These are phyloP conservation scores for Pseudomyrmex dendroicus DNA, from an alignment of 1,140 invertebrate species.

Conservation along the genomic window DNA sequence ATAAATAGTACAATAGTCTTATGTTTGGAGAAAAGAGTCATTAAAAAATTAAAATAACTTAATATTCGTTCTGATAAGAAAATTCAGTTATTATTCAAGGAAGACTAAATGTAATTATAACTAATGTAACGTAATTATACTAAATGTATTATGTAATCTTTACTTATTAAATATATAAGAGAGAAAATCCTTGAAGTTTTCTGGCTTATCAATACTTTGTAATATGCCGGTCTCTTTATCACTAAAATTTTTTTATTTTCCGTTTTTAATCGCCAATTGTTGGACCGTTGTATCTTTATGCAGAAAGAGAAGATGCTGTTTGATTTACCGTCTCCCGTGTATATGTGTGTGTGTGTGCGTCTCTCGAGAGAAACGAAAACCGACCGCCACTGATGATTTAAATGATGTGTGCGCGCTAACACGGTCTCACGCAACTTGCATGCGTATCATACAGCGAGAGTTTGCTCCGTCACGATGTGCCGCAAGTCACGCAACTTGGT, in stretches of 20 bases:
- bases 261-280: not conserved
- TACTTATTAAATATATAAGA: not conserved
- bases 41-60: too few species aligned
- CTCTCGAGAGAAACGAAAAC: not conserved
- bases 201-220: not conserved
- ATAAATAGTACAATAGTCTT: too few species aligned
- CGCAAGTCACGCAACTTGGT: conserved; percentile 31
- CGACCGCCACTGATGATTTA: not conserved
- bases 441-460: conserved; percentile 21
- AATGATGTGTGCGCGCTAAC: conserved; percentile 20
- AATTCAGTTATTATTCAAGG: too few species aligned
- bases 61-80: too few species aligned
- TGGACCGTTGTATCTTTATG: not conserved
- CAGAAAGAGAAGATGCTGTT: not conserved
- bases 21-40: too few species aligned
- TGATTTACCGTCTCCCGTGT: too few species aligned
- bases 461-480: conserved; percentile 37
- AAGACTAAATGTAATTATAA: too few species aligned
- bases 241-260: not conserved
- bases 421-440: conserved; percentile 28
- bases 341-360: not conserved
- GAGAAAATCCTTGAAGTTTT: not conserved
- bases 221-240: not conserved
- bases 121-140: too few species aligned
- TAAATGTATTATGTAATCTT: too few species aligned